A percentile compares a stretch with the other conserved stretches of the same genome.
Conservation (phyloP, 2,888 invertebrate species). For the Dasysyrphus albostriatus region DNA sequence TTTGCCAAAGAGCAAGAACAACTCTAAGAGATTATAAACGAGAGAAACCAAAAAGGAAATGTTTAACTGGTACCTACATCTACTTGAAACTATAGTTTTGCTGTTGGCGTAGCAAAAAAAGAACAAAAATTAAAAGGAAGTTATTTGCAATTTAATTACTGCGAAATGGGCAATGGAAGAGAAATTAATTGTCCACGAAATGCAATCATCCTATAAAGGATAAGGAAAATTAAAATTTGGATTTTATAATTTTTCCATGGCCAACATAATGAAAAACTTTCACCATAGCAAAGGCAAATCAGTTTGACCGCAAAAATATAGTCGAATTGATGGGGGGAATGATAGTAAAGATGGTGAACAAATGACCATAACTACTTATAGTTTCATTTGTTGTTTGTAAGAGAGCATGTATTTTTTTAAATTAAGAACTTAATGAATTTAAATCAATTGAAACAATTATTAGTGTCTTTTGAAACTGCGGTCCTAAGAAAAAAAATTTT, state of each 20-base stretch:
- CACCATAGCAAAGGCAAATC: conserved; percentile 8
- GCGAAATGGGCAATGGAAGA: conserved; percentile 84
- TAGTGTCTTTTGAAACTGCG: no score
- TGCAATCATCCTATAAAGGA: conserved; percentile 83
- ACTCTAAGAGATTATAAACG: conserved; percentile 1
- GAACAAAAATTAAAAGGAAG: conserved; percentile 79
- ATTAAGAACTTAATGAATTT: no score
- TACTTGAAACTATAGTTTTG: background rate
- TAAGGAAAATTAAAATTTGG: conserved; percentile 60
- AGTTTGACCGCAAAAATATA: conserved; percentile 61
- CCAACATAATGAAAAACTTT: conserved; percentile 6
- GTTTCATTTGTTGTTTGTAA: background rate
- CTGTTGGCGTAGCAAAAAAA: background rate
- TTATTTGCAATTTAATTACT: conserved; percentile 84
- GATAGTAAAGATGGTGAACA: background rate
- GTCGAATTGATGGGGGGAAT: conserved; percentile 26
- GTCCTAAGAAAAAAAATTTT: no score
- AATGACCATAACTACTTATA: background rate
- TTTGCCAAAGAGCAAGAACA: background rate
- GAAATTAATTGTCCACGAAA: conserved; percentile 84
- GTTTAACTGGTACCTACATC: conserved; percentile 42
- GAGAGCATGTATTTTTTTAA: no score
- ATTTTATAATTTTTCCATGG: conserved; percentile 26
- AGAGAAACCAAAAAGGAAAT: conserved; percentile 26
- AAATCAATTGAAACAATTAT: no score